Percentiles rank a stretch among this genome's conserved stretches.
Evolutionary conservation across 2,888 invertebrate species (phyloP).

Genomic region (Lottia gigantea): DNA sequence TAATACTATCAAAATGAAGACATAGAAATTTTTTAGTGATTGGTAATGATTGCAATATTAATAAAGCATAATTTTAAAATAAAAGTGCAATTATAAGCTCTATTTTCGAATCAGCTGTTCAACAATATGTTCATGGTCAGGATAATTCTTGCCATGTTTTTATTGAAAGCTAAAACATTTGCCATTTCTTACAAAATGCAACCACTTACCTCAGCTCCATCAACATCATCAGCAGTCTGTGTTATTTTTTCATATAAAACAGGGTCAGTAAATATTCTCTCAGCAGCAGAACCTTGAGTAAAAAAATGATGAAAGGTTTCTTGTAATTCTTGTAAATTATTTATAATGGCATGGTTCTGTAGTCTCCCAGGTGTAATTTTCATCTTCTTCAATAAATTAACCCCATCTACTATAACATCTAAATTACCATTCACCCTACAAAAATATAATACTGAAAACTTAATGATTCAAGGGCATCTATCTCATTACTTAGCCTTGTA

Average conservation of each 20-base stretch:
- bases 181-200: background rate
- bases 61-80: too few relatives aligned
- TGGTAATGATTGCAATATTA: too few relatives aligned
- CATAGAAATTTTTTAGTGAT: too few relatives aligned
- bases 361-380: constrained; percentile 54
- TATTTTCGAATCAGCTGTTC: too few relatives aligned
- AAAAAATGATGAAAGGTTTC: constrained; percentile 69
- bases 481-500: too few relatives aligned
- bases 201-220: constrained; percentile 40
- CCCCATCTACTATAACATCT: constrained; percentile 69
- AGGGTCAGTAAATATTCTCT: constrained; percentile 58
- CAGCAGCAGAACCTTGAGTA: constrained; percentile 68
- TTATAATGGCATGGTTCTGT: constrained; percentile 54
- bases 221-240: constrained; percentile 41
- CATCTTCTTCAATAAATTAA: constrained; percentile 61
- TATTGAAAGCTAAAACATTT: too few relatives aligned
- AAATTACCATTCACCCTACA: constrained; percentile 68
- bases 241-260: constrained; percentile 44
- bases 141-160: too few relatives aligned
- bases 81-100: too few relatives aligned
- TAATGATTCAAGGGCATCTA: background rate
- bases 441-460: background rate
- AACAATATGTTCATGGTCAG: too few relatives aligned
- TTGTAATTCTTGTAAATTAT: constrained; percentile 63
- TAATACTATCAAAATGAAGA: constrained; percentile 56